Base-by-base conservation (phyloP, 2,797 vertebrate species). In the Silurus lanzhouensis region DNA sequence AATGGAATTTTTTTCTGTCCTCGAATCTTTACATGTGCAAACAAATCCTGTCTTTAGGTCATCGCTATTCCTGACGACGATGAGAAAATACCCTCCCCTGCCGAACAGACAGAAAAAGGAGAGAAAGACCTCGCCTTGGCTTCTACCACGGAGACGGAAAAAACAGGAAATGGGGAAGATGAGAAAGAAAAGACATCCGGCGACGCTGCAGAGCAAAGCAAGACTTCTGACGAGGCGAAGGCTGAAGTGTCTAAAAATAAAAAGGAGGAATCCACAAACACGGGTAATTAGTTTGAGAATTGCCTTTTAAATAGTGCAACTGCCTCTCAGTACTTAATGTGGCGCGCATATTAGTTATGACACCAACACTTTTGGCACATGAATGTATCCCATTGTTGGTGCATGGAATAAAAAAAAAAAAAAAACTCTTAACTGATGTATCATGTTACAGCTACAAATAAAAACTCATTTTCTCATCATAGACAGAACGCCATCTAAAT, bases 21-120 rank as follows among this genome's bases (percentile, higher is more conserved):
- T 48, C 48, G 9, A 22, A 10, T 0, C 48, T 76, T 44, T 25
- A 7, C 14, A 44, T 1, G 48, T 52, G 13, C 38, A 72, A 46
- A 0, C 20, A 38, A 46, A 27, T n/a, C 6, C 19, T 60, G 20
- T 67, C 17, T 52, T 74, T 91, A 95, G 95, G 92, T 95, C 9
- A 95, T 94, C 55, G 89, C 93, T 74, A 94, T 95, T 91, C 94
- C 94, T 0, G 95, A 95, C 20, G 93, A 95, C 0, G 93, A 94
- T 0, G 94, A 94, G 81, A 93, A 93, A 85, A 90, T 85, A 68
- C 90, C 92, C 6, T 0, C 90, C 0, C 85, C 88, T 55, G 58
- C 89, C 0, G 92, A 92, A 87, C 85, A 88, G 46, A 88, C 87
- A 76, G 78, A 89, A 55, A 88, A 90, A 83, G 88, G 89, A 64